Percentiles rank a stretch among this genome's conserved stretches.
Evolutionary conservation across 2,888 invertebrate genomes (phyloP).

Genomic region (Pilophorus perplexus): DNA sequence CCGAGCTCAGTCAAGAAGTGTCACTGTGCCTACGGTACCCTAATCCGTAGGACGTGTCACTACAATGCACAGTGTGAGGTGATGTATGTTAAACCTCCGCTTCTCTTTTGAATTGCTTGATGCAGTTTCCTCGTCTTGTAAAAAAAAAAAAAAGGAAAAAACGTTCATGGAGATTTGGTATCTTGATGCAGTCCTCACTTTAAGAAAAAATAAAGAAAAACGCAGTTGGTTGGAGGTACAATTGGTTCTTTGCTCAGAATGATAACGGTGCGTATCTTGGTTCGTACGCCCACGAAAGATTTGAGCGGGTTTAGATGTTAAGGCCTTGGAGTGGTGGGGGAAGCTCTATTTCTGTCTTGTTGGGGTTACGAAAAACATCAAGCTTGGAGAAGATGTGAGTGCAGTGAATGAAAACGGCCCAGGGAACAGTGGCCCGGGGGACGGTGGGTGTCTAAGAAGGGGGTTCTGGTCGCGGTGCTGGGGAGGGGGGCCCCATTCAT

Average conservation of each 20-base stretch:
- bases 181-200: neutral
- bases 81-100: too few species aligned
- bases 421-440: neutral
- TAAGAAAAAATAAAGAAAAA: neutral
- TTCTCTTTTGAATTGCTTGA: too few species aligned
- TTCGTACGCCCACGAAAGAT: neutral
- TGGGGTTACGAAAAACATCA: slow-evolving; percentile 17
- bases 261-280: slow-evolving; percentile 8
- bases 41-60: too few species aligned
- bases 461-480: slow-evolving; percentile 13
- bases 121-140: too few species aligned
- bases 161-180: too few species aligned
- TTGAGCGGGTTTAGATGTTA: neutral
- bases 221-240: neutral
- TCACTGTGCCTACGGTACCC: too few species aligned
- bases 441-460: neutral
- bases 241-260: neutral
- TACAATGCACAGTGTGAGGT: too few species aligned
- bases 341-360: slow-evolving; percentile 13
- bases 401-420: neutral
- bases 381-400: neutral
- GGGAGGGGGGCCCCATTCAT: slow-evolving; percentile 7
- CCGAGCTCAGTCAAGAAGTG: too few species aligned
- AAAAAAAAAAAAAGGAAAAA: too few species aligned
- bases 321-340: neutral